A percentile compares a stretch with the other conserved stretches of the same genome.
phyloP scores from a whole-genome alignment of 2,113 vertebrate species.

The Chrysochloris asiatica region DNA sequence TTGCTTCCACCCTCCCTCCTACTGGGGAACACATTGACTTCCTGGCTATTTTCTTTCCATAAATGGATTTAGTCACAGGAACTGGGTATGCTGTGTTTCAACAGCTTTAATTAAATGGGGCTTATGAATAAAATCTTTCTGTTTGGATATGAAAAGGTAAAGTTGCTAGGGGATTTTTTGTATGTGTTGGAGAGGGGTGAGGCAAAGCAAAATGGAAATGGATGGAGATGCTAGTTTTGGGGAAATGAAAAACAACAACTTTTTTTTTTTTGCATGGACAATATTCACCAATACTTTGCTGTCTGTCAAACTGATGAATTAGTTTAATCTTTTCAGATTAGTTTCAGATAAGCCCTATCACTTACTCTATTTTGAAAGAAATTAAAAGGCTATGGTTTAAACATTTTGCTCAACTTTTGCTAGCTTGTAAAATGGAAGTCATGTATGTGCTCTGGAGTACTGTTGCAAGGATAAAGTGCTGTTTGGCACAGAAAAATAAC shows the following conservation, averaged over 20 bases:
- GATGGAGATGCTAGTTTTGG: not conserved
- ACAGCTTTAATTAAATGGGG: conserved; percentile 29
- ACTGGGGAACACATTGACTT: conserved; percentile 4
- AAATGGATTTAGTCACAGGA: conserved; percentile 17
- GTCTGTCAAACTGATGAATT: not conserved
- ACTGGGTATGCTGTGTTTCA: not conserved
- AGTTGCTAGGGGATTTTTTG: not conserved
- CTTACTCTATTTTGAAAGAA: conserved; percentile 1
- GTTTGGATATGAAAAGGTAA: not conserved
- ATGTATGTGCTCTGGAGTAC: not conserved
- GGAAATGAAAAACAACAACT: not conserved
- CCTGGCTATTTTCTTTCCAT: conserved; percentile 3
- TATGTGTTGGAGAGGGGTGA: fast-evolving
- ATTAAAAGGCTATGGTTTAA: not conserved
- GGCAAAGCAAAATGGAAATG: not conserved
- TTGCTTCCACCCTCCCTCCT: not conserved
- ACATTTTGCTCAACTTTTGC: not conserved
- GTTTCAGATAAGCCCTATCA: not conserved
- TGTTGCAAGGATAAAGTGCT: not conserved
- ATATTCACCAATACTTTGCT: not conserved
- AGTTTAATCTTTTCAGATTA: not conserved
- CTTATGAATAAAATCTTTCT: conserved; percentile 25
- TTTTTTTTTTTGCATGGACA: not conserved
- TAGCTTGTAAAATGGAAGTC: not conserved
- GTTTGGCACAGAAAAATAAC: not conserved